Conservation (phyloP, 2,113 vertebrate species). For the mouse (Mus musculus) region GRCm39 chr1:187292501-187293000, state of each 20-base stretch:
- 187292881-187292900: neutral
- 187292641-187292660: neutral
- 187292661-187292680: neutral
- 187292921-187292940: neutral
- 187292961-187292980: neutral
- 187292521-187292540: neutral
- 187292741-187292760: neutral
- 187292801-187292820: neutral
- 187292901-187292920: neutral
- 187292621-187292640: neutral
- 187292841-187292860: neutral
- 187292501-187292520: neutral
- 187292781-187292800: neutral
- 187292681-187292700: neutral
- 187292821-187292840: neutral
- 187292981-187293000: neutral
- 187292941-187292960: neutral
- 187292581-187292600: neutral
- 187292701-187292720: neutral
- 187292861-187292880: neutral
- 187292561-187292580: neutral
- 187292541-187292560: neutral
- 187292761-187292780: neutral
- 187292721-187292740: neutral
- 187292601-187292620: neutral